phyloP scores from a whole-genome alignment of 2,797 vertebrate genomes.

The Liparis tanakae region DNA sequence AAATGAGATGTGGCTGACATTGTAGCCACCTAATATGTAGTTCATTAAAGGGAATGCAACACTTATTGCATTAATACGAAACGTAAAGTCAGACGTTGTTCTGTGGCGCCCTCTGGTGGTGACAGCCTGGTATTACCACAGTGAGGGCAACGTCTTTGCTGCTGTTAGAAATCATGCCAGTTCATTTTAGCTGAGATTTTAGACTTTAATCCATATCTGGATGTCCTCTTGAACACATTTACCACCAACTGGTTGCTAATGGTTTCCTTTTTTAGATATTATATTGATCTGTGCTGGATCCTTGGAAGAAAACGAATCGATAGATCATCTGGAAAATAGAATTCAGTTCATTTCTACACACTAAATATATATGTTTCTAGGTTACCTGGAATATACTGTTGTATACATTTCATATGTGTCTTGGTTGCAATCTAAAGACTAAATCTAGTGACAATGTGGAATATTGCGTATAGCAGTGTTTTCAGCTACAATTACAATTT shows the following conservation, averaged over 20 bases:
- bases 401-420: not conserved
- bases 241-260: not conserved
- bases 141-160: not conserved
- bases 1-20: not conserved
- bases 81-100: not conserved
- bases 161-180: not conserved
- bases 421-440: not conserved
- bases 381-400: not conserved
- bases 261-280: not conserved
- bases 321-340: not conserved
- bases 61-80: not conserved
- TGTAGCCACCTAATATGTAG: not conserved
- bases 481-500: not conserved
- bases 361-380: not conserved
- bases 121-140: not conserved
- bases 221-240: not conserved
- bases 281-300: not conserved
- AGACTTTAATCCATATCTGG: not conserved
- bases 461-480: not conserved
- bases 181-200: not conserved
- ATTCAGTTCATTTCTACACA: not conserved
- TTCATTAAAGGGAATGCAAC: not conserved
- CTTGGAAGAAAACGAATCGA: not conserved
- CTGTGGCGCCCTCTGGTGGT: slow-evolving; percentile 23
- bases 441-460: not conserved